Conservation (phyloP, 2,888 invertebrate species). For the Lamellibrachia satsuma region DNA sequence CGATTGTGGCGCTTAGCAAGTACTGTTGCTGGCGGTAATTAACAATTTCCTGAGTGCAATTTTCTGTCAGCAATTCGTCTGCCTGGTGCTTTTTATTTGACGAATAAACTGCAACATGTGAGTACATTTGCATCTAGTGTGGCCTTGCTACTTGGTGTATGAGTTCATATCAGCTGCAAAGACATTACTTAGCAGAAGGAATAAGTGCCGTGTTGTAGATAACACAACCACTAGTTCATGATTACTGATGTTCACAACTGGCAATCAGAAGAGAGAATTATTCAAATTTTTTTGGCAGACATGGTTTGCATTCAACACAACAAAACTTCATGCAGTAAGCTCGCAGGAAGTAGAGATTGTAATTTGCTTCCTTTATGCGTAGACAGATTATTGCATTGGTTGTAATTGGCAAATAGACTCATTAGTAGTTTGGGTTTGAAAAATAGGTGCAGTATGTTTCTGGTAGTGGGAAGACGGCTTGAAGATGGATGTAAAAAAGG, state of each 20-base stretch:
- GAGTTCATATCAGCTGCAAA: background rate
- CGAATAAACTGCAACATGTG: background rate
- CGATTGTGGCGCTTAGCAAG: background rate
- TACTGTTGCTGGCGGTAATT: background rate
- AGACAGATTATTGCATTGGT: background rate
- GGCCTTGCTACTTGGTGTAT: background rate
- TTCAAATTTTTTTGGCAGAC: background rate
- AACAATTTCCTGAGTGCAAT: background rate
- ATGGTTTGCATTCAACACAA: background rate
- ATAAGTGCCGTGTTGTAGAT: background rate
- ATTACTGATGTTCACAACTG: background rate
- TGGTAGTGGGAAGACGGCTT: background rate
- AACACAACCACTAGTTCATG: background rate
- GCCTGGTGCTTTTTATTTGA: background rate
- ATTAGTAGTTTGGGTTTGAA: background rate
- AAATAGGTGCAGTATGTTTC: background rate
- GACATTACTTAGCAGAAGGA: background rate
- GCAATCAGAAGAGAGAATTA: background rate
- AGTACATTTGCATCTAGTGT: background rate
- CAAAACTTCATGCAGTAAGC: background rate
- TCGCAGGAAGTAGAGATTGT: background rate
- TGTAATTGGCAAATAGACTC: background rate
- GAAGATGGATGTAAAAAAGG: background rate
- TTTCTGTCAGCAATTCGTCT: background rate
- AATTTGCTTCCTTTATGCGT: background rate